These are phyloP conservation scores for Cyprinodon tularosa DNA, from an alignment of 2,113 vertebrate genomes.

Conservation along the genomic window DNA sequence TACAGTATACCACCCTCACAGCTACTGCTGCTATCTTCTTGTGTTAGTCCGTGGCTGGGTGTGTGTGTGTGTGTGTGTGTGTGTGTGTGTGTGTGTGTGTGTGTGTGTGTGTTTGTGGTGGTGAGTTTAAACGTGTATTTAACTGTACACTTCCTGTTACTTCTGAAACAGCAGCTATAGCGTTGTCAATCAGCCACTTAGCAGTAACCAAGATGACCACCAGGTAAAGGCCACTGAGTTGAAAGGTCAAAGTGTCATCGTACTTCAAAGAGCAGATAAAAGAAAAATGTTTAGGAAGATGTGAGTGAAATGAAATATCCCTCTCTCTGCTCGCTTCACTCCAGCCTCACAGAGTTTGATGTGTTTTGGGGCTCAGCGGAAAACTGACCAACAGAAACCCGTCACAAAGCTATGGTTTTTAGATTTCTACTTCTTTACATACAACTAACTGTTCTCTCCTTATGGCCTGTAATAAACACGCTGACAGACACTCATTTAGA, in stretches of 20 bases:
- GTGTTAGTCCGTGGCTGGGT: conserved; percentile 14
- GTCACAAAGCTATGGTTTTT: neutral
- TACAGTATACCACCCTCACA: neutral
- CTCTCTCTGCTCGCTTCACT: conserved; percentile 39
- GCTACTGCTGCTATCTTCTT: conserved; percentile 14
- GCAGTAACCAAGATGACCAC: conserved; percentile 71
- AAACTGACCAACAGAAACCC: conserved; percentile 16
- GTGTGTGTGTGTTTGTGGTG: neutral
- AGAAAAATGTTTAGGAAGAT: neutral
- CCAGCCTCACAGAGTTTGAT: conserved; percentile 7
- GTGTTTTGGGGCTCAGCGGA: conserved; percentile 39
- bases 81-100: neutral
- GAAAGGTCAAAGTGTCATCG: conserved; percentile 75
- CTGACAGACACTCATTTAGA: conserved; percentile 17
- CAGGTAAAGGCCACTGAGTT: conserved; percentile 51
- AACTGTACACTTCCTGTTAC: conserved; percentile 80
- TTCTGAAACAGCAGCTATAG: conserved; percentile 62
- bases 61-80: neutral
- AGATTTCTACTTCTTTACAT: conserved; percentile 25
- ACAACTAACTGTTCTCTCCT: neutral
- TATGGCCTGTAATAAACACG: conserved; percentile 7
- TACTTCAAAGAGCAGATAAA: conserved; percentile 43
- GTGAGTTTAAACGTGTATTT: conserved; percentile 72
- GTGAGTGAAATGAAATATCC: conserved; percentile 57
- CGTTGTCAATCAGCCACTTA: conserved; percentile 71